Percentiles rank a stretch among this genome's conserved stretches.
phyloP scores from a whole-genome alignment of 2,888 invertebrate genomes.

The Limenitis camilla region DNA sequence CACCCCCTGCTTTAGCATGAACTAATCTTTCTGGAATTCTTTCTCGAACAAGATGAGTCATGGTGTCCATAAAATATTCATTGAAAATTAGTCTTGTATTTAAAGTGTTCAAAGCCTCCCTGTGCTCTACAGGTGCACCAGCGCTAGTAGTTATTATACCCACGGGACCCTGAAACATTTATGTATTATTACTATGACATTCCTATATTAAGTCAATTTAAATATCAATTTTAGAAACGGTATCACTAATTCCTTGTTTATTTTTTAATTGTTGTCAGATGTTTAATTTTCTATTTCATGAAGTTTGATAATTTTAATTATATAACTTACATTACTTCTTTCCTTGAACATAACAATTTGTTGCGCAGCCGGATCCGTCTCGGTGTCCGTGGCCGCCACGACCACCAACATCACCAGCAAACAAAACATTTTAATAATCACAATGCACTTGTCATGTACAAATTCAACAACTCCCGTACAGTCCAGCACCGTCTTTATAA shows the following conservation, averaged over 20 bases:
- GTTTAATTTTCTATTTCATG: too few species aligned
- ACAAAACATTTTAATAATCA: conserved; percentile 17
- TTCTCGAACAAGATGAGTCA: conserved; percentile 88
- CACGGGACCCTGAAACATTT: conserved; percentile 57
- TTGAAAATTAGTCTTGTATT: conserved; percentile 88
- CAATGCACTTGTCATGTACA: conserved; percentile 6
- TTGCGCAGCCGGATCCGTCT: conserved; percentile 36
- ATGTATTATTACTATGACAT: too few species aligned
- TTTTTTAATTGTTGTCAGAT: too few species aligned
- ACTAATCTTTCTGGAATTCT: conserved; percentile 94
- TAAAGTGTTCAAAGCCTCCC: conserved; percentile 81
- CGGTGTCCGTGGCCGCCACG: conserved; percentile 22
- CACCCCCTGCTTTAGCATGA: conserved; percentile 94
- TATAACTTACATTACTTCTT: conserved; percentile 36
- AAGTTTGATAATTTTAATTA: too few species aligned
- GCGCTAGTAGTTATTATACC: conserved; percentile 80
- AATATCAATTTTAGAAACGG: too few species aligned
- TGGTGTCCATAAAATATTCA: conserved; percentile 81
- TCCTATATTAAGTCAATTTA: too few species aligned
- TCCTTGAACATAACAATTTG: conserved; percentile 45
- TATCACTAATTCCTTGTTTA: too few species aligned
- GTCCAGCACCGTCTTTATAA: conserved; percentile 26
- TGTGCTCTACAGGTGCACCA: conserved; percentile 85
- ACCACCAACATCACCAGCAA: conserved; percentile 24
- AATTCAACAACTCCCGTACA: conserved; percentile 14